Evolutionary conservation across 1,140 invertebrate genomes (phyloP).

Genomic region (Drosophila nebulosa): DNA sequence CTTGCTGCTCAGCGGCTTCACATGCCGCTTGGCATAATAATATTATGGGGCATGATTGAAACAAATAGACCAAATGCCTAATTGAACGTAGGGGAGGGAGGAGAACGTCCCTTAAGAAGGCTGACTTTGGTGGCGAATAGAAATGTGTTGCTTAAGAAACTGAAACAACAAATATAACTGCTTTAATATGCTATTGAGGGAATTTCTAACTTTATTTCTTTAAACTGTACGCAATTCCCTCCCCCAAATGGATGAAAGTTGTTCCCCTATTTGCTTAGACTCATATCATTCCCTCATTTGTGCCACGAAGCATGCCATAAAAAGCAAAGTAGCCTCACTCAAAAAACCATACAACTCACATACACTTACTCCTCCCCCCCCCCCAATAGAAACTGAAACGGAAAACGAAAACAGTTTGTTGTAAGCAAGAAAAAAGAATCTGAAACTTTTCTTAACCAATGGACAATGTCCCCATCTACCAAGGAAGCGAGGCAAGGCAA

Average conservation of each 20-base stretch:
- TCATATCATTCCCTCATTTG: not conserved
- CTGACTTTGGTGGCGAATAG: not conserved
- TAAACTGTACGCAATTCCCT: not conserved
- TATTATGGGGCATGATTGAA: constrained; percentile 49
- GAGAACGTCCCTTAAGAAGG: not conserved
- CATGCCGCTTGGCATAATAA: constrained; percentile 29
- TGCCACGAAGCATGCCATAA: constrained; percentile 33
- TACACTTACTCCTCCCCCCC: not conserved
- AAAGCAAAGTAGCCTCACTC: constrained; percentile 65
- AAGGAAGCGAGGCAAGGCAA: not conserved
- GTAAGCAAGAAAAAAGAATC: constrained; percentile 15
- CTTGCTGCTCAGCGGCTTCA: not conserved
- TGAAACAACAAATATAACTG: too few species aligned
- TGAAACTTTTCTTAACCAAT: constrained; percentile 40
- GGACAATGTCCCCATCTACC: constrained; percentile 39
- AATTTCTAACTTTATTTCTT: not conserved
- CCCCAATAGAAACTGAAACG: not conserved
- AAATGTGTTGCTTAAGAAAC: not conserved
- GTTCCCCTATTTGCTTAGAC: constrained; percentile 5
- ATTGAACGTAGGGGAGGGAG: constrained; percentile 45
- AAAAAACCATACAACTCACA: constrained; percentile 56
- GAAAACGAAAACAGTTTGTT: constrained; percentile 23
- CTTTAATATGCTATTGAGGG: not conserved
- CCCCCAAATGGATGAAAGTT: not conserved
- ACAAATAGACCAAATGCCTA: constrained; percentile 54